Conservation (phyloP, 64 coral and sea anemone species). For the Acropora yongei region DNA sequence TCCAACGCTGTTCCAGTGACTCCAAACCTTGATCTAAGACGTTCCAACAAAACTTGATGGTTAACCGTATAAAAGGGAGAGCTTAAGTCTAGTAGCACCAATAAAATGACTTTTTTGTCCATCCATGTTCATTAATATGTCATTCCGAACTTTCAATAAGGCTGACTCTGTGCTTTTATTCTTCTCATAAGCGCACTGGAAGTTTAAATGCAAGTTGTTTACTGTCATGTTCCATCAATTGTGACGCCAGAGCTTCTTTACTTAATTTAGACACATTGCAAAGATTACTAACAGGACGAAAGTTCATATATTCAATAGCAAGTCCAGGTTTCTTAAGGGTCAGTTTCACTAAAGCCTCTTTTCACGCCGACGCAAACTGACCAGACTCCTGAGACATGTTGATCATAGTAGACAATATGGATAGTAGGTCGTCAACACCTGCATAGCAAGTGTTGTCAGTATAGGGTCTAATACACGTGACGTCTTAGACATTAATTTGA, state of each 20-base stretch:
- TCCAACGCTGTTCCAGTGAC: neutral
- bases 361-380: constrained; percentile 14
- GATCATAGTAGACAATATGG: too few species aligned
- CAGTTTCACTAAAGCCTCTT: constrained; percentile 20
- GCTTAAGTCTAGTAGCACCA: constrained; percentile 49
- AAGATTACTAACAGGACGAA: neutral
- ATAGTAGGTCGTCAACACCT: too few species aligned
- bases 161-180: constrained; percentile 25
- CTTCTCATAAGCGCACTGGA: constrained; percentile 24
- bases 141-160: constrained; percentile 38
- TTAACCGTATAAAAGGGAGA: neutral
- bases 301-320: neutral
- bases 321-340: constrained; percentile 24
- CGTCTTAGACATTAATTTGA: too few species aligned
- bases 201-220: neutral
- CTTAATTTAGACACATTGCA: constrained; percentile 15
- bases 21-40: too few species aligned
- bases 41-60: neutral
- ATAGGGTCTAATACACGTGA: too few species aligned
- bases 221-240: neutral
- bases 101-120: constrained; percentile 22
- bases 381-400: too few species aligned
- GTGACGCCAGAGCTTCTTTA: neutral
- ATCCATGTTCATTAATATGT: constrained; percentile 13
- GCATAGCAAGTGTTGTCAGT: too few species aligned